Evolutionary conservation across 2,888 invertebrate genomes (phyloP).

Genomic region (Suillia variegata): DNA sequence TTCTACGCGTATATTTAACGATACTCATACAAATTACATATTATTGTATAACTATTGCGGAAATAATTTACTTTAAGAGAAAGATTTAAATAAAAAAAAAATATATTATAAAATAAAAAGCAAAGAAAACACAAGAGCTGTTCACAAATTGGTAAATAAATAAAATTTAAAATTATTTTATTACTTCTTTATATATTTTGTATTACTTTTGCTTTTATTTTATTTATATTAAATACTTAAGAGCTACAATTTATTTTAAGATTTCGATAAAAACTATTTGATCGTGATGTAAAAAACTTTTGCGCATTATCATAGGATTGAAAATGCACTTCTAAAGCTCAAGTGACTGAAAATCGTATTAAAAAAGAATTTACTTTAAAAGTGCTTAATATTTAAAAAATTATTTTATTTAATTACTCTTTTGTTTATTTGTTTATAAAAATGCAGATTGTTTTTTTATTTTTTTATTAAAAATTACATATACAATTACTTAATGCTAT

Average conservation of each 20-base stretch:
- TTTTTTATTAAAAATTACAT: slow-evolving; percentile 36
- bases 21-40: slow-evolving; percentile 1
- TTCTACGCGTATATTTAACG: background rate
- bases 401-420: background rate
- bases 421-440: slow-evolving; percentile 25
- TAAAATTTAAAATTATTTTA: slow-evolving; percentile 30
- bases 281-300: slow-evolving; percentile 18
- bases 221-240: slow-evolving; percentile 5
- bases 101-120: slow-evolving; percentile 13
- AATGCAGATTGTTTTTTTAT: slow-evolving; percentile 26
- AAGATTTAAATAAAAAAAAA: background rate
- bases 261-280: slow-evolving; percentile 11
- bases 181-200: too few relatives aligned
- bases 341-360: slow-evolving; percentile 52
- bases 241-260: background rate
- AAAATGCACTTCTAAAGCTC: slow-evolving; percentile 49
- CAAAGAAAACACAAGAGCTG: slow-evolving; percentile 50
- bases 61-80: slow-evolving; percentile 19
- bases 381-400: slow-evolving; percentile 13
- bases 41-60: slow-evolving; percentile 21
- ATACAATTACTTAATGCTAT: slow-evolving; percentile 40
- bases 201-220: slow-evolving; percentile 9
- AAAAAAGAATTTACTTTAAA: slow-evolving; percentile 15
- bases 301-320: background rate
- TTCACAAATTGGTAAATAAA: slow-evolving; percentile 46